Base-by-base conservation (phyloP, 1,140 invertebrate species). In the Trachymyrmex cornetzi region DNA sequence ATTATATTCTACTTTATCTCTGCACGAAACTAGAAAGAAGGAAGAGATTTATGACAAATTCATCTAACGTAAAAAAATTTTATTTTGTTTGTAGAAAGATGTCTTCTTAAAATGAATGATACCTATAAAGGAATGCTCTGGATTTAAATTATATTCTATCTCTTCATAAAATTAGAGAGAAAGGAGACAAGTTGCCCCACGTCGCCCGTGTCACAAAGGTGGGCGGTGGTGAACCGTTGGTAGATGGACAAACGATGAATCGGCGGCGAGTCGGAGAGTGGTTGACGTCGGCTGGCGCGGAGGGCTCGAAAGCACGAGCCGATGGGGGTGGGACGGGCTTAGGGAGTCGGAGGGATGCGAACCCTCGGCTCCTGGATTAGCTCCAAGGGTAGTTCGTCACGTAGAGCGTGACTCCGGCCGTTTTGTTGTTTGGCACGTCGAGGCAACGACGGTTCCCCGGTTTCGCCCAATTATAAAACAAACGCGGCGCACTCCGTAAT, bases 391-490 rank as follows among this genome's bases (percentile, higher is more conserved):
- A 94, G 94, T 95, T 95, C 89, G 93, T 95, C 94, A 95, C 95
- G 95, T 94, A 95, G 92, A 93, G 93, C 94, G 94, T 95, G 94
- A 95, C 94, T 95, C 88, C 87, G 91, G 90, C 90, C 92, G 94
- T 94, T 95, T 94, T 93, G 93, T 95, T 95, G 94, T 95, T 95
- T 95, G 94, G 94, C 95, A 95, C 94, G 94, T 95, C 92, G 94
- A 92, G 81, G 86, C 72, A 88, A 82, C 82, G 90, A 90, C 91
- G 89, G 91, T 91, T 89, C 88, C 87, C 90, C 91, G 89, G 91
- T 90, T 94, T 91, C 92, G 93, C 93, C 94, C 94, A 95, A 95
- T 95, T 95, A 95, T 95, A 95, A 95, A 95, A 95, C 94, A 95
- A 95, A 94, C 93, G 90, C 94, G 88, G 88, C 93, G 92, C 91